phyloP scores from a whole-genome alignment of 2,888 invertebrate genomes.

The Cyclophora albipunctata region DNA sequence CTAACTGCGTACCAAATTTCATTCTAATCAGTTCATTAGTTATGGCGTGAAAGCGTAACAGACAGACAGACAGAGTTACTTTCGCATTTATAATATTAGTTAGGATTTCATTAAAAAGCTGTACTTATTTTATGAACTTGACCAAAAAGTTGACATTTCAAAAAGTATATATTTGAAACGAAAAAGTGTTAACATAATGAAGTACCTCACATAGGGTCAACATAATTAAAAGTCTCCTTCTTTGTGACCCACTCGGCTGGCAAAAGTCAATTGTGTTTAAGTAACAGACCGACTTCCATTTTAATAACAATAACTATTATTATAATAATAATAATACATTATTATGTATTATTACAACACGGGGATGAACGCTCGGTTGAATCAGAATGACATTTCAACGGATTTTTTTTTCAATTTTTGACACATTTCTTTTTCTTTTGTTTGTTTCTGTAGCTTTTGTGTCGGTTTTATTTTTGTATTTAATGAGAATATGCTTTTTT shows the following conservation, averaged over 20 bases:
- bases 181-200: slow-evolving; percentile 4
- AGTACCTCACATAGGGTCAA: slow-evolving; percentile 54
- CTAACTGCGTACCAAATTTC: no score
- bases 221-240: slow-evolving; percentile 62
- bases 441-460: slow-evolving; percentile 12
- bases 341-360: slow-evolving; percentile 60
- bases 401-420: slow-evolving; percentile 13
- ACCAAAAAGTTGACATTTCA: no score
- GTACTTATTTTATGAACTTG: no score
- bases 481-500: no score
- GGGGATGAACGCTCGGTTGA: slow-evolving; percentile 68
- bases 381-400: slow-evolving; percentile 59
- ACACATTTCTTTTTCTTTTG: slow-evolving; percentile 24
- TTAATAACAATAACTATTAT: slow-evolving; percentile 59
- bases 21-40: no score
- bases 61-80: no score
- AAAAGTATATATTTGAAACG: no score
- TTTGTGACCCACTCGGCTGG: slow-evolving; percentile 63
- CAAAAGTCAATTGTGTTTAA: slow-evolving; percentile 69
- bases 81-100: no score
- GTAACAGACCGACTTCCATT: slow-evolving; percentile 42
- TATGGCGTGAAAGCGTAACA: no score
- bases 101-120: no score
- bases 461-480: no score
- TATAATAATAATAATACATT: slow-evolving; percentile 42